Base-by-base conservation (phyloP, 2,888 invertebrate genomes). In the Timema podura region DNA sequence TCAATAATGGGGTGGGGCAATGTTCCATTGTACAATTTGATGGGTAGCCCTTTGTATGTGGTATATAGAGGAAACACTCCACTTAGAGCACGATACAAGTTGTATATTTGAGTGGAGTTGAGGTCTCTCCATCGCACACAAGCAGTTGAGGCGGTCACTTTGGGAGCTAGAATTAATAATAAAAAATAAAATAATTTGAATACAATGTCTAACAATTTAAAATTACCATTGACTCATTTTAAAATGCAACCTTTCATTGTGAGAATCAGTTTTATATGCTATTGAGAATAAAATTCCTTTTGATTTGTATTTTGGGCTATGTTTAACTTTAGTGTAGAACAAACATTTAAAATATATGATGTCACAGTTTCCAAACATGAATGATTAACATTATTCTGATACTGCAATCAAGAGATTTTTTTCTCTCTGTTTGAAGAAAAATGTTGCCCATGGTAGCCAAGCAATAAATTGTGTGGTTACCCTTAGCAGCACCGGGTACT, bases 61-160 rank as follows among this genome's bases (percentile, higher is more conserved):
- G 91, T 88, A 13, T 82, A 84, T 49, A 92, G 80, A 6, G 85
- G 82, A 78, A 88, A 87, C 48, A 90, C 77, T 46, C 89, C 87
- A 75, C 84, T 85, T 68, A 93, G 79, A 0, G 91, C 91, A 76
- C 93, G 84, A 76, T 89, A 85, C 16, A 91, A 83, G 78, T 92
- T 88, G 78, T 89, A 91, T 11, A 94, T 82, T 77, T 90, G 81
- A 51, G 75, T 75, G 0, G 91, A 86, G 46, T 82, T 83, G 86
- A 89, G 88, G 66, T 83, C 79, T 2, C 83, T 77, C 93, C 93
- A 95, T 75, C 85, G 81, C 9, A 94, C 83, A 76, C 84, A 81
- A 64, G 89, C 85, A 75, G 90, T 83, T 69, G 80, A 79, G 71
- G 86, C 81, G 46, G 84, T 83, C 70, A 94, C 84, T 85, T 91